Evolutionary conservation across 2,797 vertebrate genomes (phyloP).

Genomic region (Holocentrus rufus): DNA sequence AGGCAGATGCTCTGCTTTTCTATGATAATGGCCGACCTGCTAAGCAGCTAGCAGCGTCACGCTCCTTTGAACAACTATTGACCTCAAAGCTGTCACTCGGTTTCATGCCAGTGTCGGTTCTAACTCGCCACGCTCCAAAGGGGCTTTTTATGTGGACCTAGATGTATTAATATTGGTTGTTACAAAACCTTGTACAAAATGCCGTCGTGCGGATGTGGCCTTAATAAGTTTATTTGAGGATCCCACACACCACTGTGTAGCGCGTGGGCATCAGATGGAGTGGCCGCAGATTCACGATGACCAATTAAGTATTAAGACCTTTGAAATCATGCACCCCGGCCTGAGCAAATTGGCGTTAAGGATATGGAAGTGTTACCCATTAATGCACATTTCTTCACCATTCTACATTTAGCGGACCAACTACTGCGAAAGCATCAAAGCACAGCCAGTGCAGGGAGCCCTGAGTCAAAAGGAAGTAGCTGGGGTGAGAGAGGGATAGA

Average conservation of each 20-base stretch:
- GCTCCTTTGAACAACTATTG: constrained; percentile 70
- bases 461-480: constrained; percentile 71
- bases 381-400: constrained; percentile 71
- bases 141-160: constrained; percentile 41
- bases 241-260: not conserved
- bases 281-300: constrained; percentile 43
- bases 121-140: constrained; percentile 42
- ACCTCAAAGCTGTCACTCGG: constrained; percentile 68
- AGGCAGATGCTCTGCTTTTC: constrained; percentile 72
- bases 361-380: constrained; percentile 67
- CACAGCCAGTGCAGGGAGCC: constrained; percentile 46
- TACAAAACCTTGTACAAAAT: constrained; percentile 20
- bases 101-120: constrained; percentile 46
- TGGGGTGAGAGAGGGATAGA: constrained; percentile 48
- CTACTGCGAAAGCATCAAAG: constrained; percentile 74
- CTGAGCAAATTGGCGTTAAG: constrained; percentile 68
- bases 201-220: constrained; percentile 7
- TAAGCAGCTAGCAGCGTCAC: constrained; percentile 64
- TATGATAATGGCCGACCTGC: constrained; percentile 72
- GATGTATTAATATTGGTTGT: constrained; percentile 33
- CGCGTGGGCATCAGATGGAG: constrained; percentile 50
- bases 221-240: constrained; percentile 6
- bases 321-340: constrained; percentile 55
- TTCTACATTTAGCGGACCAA: constrained; percentile 69
- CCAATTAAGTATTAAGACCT: constrained; percentile 63